Conservation (phyloP, 2,888 invertebrate genomes). For the Pseudoips prasinana region DNA sequence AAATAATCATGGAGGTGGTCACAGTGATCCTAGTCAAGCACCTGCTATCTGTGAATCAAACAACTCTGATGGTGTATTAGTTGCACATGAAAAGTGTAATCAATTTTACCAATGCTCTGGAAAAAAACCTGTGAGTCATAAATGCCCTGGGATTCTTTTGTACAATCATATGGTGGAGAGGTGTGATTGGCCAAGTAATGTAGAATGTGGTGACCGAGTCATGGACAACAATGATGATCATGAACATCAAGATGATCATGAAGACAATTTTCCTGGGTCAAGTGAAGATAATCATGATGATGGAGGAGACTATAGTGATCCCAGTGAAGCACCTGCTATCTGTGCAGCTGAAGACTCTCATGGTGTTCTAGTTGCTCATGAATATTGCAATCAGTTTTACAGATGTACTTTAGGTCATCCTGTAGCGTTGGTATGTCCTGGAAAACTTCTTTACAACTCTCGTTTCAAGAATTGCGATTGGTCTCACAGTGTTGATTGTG, state of each 20-base stretch:
- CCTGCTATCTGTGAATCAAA: constrained; percentile 29
- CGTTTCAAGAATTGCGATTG: too few relatives aligned
- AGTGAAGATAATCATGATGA: constrained; percentile 13
- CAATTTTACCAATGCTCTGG: constrained; percentile 40
- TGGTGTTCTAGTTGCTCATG: constrained; percentile 39
- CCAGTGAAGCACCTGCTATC: constrained; percentile 34
- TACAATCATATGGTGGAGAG: constrained; percentile 25
- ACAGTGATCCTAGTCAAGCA: constrained; percentile 31
- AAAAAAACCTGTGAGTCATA: constrained; percentile 28
- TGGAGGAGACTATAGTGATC: constrained; percentile 3
- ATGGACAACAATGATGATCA: constrained; percentile 3
- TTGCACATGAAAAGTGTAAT: constrained; percentile 44
- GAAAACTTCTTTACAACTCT: constrained; percentile 38
- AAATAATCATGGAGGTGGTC: constrained; percentile 5
- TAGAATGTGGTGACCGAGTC: constrained; percentile 31
- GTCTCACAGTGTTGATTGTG: too few relatives aligned
- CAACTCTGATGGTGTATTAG: constrained; percentile 27
- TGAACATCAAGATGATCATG: constrained; percentile 4
- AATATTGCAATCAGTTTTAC: constrained; percentile 45
- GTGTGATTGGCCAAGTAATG: constrained; percentile 35
- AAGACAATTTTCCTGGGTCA: constrained; percentile 15
- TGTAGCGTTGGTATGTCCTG: constrained; percentile 32
- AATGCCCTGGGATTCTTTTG: constrained; percentile 31
- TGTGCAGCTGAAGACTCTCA: constrained; percentile 39
- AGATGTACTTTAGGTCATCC: constrained; percentile 40